Percentiles rank a stretch among this genome's conserved stretches.
Evolutionary conservation across 2,888 invertebrate genomes (phyloP).

Genomic region (Heliothis peltigera): DNA sequence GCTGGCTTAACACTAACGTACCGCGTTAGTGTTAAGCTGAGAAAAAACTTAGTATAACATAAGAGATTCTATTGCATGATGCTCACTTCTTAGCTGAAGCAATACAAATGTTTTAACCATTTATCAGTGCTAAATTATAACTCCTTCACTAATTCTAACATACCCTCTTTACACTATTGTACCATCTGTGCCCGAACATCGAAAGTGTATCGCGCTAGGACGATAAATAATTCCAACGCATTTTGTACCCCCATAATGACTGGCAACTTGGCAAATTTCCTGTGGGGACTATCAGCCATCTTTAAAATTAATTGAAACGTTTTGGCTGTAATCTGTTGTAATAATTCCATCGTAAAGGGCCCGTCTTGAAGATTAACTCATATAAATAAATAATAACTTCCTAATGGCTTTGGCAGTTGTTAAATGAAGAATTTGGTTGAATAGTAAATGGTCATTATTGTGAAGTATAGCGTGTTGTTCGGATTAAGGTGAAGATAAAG

Average conservation of each 20-base stretch:
- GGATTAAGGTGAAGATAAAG: not conserved
- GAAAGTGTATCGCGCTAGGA: conserved; percentile 36
- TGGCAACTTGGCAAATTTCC: conserved; percentile 71
- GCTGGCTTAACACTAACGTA: no score
- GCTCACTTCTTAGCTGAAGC: not conserved
- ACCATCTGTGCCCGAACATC: conserved; percentile 28
- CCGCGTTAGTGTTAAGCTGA: no score
- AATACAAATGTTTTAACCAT: not conserved
- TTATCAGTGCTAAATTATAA: not conserved
- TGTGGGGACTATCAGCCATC: conserved; percentile 69
- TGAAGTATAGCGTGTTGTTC: conserved; percentile 10
- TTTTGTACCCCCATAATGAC: conserved; percentile 67
- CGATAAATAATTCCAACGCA: conserved; percentile 65
- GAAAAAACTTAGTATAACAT: no score
- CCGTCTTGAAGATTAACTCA: conserved; percentile 63
- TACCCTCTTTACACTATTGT: conserved; percentile 12
- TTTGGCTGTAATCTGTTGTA: conserved; percentile 68
- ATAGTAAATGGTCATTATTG: conserved; percentile 36
- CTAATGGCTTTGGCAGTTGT: conserved; percentile 55
- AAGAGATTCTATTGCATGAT: not conserved
- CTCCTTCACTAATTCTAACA: not conserved
- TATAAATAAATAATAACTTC: conserved; percentile 65
- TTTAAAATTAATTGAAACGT: conserved; percentile 75
- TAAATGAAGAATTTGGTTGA: conserved; percentile 47
- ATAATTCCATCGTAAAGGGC: conserved; percentile 65